phyloP scores from a whole-genome alignment of 2,113 vertebrate species.

The Limnothrissa miodon region DNA sequence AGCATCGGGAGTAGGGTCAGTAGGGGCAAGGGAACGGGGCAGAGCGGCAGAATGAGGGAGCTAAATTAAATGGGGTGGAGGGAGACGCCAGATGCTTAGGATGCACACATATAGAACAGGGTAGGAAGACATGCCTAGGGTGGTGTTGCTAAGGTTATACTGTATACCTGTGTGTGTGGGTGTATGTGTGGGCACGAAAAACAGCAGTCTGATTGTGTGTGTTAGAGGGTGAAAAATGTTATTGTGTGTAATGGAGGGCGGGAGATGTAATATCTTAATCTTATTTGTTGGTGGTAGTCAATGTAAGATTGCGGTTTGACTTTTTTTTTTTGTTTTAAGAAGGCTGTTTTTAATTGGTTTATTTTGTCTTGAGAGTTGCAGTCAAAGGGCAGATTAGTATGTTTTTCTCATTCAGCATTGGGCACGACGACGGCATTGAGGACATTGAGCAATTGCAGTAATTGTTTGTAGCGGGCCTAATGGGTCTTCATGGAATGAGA shows the following conservation, averaged over 20 bases:
- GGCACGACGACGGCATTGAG: neutral
- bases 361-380: neutral
- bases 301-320: too few relatives aligned
- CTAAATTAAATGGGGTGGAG: neutral
- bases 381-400: neutral
- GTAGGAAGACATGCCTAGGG: neutral
- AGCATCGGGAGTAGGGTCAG: constrained; percentile 29
- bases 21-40: constrained; percentile 20
- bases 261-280: neutral
- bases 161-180: neutral
- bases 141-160: too few relatives aligned
- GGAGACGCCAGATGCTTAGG: neutral
- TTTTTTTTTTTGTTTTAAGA: too few relatives aligned
- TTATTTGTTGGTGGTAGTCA: neutral
- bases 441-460: neutral
- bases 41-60: neutral
- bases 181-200: neutral
- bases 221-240: neutral
- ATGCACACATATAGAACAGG: neutral
- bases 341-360: neutral
- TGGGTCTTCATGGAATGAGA: neutral
- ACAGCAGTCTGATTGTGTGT: neutral
- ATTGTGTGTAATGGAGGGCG: neutral
- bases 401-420: neutral
- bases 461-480: neutral